Percentiles rank a stretch among this genome's conserved stretches.
Conservation (phyloP, 1,140 invertebrate species). For the Batillaria attramentaria region DNA sequence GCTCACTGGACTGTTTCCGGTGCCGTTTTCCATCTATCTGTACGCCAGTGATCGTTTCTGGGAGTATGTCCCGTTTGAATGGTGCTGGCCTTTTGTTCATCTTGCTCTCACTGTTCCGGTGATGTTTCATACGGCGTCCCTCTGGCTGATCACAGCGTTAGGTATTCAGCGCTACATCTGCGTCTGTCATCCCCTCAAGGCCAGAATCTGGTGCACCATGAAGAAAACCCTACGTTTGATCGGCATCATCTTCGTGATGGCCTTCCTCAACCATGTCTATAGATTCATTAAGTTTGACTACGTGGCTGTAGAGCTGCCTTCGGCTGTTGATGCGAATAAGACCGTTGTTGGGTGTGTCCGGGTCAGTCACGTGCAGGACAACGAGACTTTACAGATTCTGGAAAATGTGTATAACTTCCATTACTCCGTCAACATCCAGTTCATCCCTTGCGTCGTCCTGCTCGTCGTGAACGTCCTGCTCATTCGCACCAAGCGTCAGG, state of each 20-base stretch:
- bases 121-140: constrained; percentile 92
- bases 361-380: constrained; percentile 69
- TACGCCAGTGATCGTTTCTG: constrained; percentile 90
- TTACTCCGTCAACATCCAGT: constrained; percentile 90
- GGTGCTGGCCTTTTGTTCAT: constrained; percentile 73
- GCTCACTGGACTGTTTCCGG: constrained; percentile 90
- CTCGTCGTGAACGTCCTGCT: constrained; percentile 91
- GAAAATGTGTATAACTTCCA: constrained; percentile 87
- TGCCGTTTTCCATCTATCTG: constrained; percentile 91
- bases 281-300: constrained; percentile 81
- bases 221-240: constrained; percentile 85
- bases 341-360: constrained; percentile 54
- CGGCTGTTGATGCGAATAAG: constrained; percentile 76
- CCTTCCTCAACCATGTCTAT: constrained; percentile 84
- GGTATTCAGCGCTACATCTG: constrained; percentile 91
- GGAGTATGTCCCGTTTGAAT: constrained; percentile 63
- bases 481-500: constrained; percentile 86
- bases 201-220: constrained; percentile 89
- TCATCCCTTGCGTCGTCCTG: constrained; percentile 90
- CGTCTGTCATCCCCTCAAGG: constrained; percentile 89
- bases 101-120: constrained; percentile 82
- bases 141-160: constrained; percentile 88
- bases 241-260: constrained; percentile 81
- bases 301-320: constrained; percentile 75
- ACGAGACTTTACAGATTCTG: constrained; percentile 80